A percentile compares a stretch with the other conserved stretches of the same genome.
Evolutionary conservation across 1,140 invertebrate genomes (phyloP).

Genomic region (Papilio polytes): DNA sequence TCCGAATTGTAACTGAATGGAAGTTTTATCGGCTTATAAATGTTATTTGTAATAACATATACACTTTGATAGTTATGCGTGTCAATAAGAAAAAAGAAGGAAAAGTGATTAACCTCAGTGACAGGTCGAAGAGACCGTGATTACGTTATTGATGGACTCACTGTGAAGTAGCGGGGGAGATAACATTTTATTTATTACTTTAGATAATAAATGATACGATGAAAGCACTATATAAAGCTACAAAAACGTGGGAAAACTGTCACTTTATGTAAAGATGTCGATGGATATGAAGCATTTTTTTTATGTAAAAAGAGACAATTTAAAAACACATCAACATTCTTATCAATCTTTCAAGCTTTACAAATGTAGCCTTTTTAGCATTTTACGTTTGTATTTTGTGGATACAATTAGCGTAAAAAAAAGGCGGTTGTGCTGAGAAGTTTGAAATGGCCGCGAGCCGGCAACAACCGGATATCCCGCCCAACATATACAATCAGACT

Average conservation of each 20-base stretch:
- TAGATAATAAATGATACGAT: constrained; percentile 1
- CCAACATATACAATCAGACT: constrained; percentile 81
- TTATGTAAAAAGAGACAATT: neutral
- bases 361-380: no score
- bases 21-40: neutral
- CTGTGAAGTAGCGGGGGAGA: neutral
- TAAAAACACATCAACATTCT: neutral
- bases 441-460: constrained; percentile 22
- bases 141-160: neutral
- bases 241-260: neutral
- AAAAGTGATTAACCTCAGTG: neutral
- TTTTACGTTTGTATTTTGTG: neutral
- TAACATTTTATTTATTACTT: constrained; percentile 20
- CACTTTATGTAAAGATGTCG: neutral
- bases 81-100: neutral
- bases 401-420: neutral
- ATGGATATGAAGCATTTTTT: no score
- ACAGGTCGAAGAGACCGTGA: neutral
- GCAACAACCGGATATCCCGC: constrained; percentile 75
- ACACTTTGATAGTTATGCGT: neutral
- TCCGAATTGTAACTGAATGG: neutral
- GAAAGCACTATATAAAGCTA: neutral
- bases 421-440: neutral
- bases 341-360: neutral
- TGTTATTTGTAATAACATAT: neutral